Conservation (phyloP, 37 sponge, comb jelly and placozoan genomes). For the Bolinopsis microptera region DNA sequence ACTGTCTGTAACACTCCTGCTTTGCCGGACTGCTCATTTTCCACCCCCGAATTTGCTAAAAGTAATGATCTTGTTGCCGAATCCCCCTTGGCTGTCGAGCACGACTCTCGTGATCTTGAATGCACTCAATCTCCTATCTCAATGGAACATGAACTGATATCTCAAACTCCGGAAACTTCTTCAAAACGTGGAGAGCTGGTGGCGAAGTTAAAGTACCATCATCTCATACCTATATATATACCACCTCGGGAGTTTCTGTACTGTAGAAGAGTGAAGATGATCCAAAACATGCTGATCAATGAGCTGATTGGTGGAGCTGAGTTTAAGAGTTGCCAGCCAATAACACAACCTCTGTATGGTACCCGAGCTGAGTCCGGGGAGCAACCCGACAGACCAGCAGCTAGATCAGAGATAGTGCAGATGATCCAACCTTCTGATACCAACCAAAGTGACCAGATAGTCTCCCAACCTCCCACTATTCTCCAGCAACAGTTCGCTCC, state of each 20-base stretch:
- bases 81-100: slow-evolving; percentile 17
- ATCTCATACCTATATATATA: slow-evolving; percentile 6
- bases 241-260: slow-evolving; percentile 52
- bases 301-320: slow-evolving; percentile 6
- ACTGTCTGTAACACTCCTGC: not conserved
- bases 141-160: not conserved
- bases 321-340: not conserved
- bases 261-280: slow-evolving; percentile 2
- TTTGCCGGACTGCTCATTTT: not conserved
- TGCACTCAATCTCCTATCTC: not conserved
- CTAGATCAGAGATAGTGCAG: too few species aligned
- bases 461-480: not conserved
- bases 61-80: not conserved
- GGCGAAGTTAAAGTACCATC: slow-evolving; percentile 42
- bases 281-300: slow-evolving; percentile 49
- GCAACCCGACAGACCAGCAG: not conserved
- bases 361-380: not conserved
- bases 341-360: not conserved
- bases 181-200: not conserved
- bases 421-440: not conserved
- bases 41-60: slow-evolving; percentile 12
- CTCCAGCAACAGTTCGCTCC: too few species aligned
- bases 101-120: not conserved
- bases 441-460: not conserved
- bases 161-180: not conserved